phyloP scores from a whole-genome alignment of 35 echinoderm and acorn worm species.

The Heliocidaris erythrogramma region DNA sequence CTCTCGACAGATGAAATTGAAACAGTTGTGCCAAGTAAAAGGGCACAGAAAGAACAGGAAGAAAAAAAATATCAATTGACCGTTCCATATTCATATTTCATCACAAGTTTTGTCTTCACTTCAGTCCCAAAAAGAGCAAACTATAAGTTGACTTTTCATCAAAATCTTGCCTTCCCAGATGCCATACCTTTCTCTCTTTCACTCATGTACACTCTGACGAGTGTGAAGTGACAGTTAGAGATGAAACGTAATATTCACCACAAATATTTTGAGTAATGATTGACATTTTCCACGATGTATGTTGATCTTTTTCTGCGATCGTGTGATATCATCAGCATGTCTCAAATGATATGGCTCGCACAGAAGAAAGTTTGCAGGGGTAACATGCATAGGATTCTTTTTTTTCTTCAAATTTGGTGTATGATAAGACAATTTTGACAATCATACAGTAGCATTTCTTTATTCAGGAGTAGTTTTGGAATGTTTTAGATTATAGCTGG shows the following conservation, averaged over 20 bases:
- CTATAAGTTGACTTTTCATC: neutral
- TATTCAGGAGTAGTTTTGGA: too few species aligned
- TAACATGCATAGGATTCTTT: neutral
- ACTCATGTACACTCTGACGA: neutral
- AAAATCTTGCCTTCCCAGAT: neutral
- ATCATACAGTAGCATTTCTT: neutral
- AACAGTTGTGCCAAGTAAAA: neutral
- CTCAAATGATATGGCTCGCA: neutral
- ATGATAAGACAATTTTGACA: neutral
- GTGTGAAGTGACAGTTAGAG: neutral
- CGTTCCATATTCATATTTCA: too few species aligned
- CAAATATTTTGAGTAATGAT: neutral
- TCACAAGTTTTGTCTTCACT: neutral
- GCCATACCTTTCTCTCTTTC: neutral
- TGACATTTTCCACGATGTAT: neutral
- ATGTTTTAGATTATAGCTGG: too few species aligned
- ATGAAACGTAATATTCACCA: neutral
- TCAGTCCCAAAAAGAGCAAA: neutral
- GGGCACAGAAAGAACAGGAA: too few species aligned
- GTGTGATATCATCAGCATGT: neutral
- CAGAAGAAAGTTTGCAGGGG: neutral
- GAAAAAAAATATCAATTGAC: too few species aligned
- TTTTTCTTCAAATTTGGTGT: neutral
- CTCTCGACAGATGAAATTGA: neutral
- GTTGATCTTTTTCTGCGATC: neutral